A percentile compares a stretch with the other conserved stretches of the same genome.
These are phyloP conservation scores for Vollenhovia emeryi DNA, from an alignment of 1,140 invertebrate genomes.

Conservation along the genomic window DNA sequence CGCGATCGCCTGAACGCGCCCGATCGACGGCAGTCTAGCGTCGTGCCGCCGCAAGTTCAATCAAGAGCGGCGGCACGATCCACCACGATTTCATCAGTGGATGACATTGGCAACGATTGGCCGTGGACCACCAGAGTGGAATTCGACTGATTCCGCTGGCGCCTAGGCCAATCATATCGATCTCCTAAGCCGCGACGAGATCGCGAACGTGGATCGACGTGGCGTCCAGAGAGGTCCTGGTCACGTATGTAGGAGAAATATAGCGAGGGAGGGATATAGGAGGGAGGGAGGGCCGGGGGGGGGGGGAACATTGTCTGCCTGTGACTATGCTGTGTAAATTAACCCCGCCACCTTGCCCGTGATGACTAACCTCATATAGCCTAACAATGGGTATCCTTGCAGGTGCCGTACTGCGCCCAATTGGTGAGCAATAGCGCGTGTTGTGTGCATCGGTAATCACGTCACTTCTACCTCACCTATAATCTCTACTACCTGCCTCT, in stretches of 20 bases:
- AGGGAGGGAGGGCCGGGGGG: neutral
- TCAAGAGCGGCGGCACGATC: neutral
- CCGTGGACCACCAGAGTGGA: conserved; percentile 1
- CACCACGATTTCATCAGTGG: conserved; percentile 10
- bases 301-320: conserved; percentile 47
- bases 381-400: conserved; percentile 90
- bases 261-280: neutral
- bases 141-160: conserved; percentile 29
- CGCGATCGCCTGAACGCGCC: conserved; percentile 9
- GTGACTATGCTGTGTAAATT: conserved; percentile 72
- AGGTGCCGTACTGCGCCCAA: conserved; percentile 94
- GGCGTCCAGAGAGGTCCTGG: conserved; percentile 34
- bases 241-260: conserved; percentile 16
- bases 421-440: conserved; percentile 96
- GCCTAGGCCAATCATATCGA: conserved; percentile 1
- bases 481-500: conserved; percentile 77
- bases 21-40: neutral
- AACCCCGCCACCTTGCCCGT: conserved; percentile 76
- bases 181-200: conserved; percentile 14
- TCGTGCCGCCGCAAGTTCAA: conserved; percentile 2
- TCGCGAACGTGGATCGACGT: conserved; percentile 27
- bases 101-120: conserved; percentile 27
- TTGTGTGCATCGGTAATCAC: conserved; percentile 96
- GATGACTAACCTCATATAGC: conserved; percentile 81
- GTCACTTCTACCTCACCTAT: conserved; percentile 86